A percentile compares a stretch with the other conserved stretches of the same genome.
Evolutionary conservation across 2,888 invertebrate genomes (phyloP).

Genomic region (Heliothis peltigera): DNA sequence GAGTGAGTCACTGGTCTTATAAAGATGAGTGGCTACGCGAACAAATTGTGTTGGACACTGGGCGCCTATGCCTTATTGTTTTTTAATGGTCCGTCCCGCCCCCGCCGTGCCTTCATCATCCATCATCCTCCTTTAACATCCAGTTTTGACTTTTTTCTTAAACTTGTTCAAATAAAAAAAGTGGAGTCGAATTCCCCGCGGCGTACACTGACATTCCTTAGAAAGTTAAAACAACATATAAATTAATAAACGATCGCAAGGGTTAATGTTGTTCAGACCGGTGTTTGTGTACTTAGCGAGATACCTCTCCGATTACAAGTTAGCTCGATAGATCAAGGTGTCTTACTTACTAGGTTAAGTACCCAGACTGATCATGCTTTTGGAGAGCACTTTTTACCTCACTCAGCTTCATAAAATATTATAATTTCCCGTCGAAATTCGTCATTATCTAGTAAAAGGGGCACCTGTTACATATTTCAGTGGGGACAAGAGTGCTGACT

Average conservation of each 20-base stretch:
- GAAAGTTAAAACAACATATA: constrained; percentile 84
- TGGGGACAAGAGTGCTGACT: constrained; percentile 28
- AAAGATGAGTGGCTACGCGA: constrained; percentile 77
- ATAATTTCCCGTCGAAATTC: constrained; percentile 20
- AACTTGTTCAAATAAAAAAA: constrained; percentile 77
- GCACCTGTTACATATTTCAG: constrained; percentile 43
- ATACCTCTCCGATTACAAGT: constrained; percentile 32
- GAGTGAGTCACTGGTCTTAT: constrained; percentile 65
- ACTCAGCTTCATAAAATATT: neutral
- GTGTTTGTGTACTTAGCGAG: constrained; percentile 25
- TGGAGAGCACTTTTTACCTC: no score
- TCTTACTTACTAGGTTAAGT: no score
- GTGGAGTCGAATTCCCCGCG: constrained; percentile 80
- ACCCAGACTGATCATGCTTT: no score
- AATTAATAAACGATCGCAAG: constrained; percentile 78
- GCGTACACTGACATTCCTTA: constrained; percentile 81
- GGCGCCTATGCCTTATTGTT: constrained; percentile 85
- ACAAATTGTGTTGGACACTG: constrained; percentile 86
- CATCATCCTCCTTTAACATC: constrained; percentile 76
- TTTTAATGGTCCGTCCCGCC: constrained; percentile 86
- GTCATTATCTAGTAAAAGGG: constrained; percentile 30
- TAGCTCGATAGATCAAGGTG: constrained; percentile 5
- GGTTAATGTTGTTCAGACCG: constrained; percentile 65
- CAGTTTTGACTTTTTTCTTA: constrained; percentile 67
- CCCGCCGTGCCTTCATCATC: constrained; percentile 79